phyloP scores from a whole-genome alignment of 1,140 invertebrate genomes.

The Mactra quadrangularis region DNA sequence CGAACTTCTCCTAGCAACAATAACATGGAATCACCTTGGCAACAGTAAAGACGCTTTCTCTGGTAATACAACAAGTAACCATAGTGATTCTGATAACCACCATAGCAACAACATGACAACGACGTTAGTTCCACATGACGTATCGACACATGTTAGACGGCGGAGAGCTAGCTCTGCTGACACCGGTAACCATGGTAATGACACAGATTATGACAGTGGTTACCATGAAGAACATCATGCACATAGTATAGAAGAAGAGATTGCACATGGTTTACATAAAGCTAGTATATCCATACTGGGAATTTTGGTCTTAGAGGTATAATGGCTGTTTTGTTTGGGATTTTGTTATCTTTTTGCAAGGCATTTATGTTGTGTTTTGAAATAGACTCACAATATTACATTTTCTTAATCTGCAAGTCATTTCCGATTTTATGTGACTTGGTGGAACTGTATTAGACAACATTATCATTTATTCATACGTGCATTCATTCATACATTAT shows the following conservation, averaged over 20 bases:
- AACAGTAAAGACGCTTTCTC: background rate
- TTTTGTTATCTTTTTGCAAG: no score
- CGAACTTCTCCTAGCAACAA: slow-evolving; percentile 28
- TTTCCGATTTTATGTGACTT: no score
- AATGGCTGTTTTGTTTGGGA: no score
- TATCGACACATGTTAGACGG: background rate
- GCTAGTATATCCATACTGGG: slow-evolving; percentile 69
- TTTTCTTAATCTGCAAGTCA: no score
- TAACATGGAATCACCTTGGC: slow-evolving; percentile 47
- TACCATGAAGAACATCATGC: slow-evolving; percentile 9
- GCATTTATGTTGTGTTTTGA: no score
- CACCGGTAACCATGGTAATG: background rate
- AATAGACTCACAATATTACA: no score
- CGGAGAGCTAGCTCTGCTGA: background rate
- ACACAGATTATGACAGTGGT: background rate
- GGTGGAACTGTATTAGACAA: no score
- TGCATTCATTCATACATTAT: no score
- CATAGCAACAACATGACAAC: no score
- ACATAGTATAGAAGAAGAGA: slow-evolving; percentile 54
- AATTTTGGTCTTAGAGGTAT: slow-evolving; percentile 69
- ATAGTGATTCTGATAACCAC: no score
- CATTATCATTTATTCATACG: no score
- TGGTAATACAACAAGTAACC: background rate
- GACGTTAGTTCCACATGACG: no score
- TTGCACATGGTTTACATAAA: slow-evolving; percentile 73